Conservation (phyloP, 1,140 invertebrate species). For the Pogonus chalceus region DNA sequence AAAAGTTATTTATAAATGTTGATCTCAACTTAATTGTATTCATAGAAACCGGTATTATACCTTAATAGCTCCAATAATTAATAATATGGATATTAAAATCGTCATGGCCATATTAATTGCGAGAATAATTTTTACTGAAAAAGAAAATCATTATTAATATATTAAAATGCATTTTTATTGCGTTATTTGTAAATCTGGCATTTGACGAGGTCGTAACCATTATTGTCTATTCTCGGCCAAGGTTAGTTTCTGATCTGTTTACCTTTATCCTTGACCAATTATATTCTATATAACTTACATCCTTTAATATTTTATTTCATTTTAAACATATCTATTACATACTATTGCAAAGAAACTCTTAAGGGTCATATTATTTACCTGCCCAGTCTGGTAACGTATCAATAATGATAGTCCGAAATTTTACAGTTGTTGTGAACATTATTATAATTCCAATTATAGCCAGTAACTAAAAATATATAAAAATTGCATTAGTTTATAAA, state of each 20-base stretch:
- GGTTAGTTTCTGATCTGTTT: constrained; percentile 18
- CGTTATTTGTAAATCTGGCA: neutral
- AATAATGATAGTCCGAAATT: constrained; percentile 61
- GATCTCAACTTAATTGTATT: neutral
- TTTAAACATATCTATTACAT: neutral
- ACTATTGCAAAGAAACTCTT: neutral
- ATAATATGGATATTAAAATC: constrained; percentile 59
- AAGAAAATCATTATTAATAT: constrained; percentile 18
- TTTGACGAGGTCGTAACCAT: neutral
- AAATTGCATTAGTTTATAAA: constrained; percentile 20
- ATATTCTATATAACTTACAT: neutral
- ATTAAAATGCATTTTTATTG: neutral
- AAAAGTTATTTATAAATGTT: constrained; percentile 9
- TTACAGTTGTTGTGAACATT: constrained; percentile 42
- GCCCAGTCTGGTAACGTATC: constrained; percentile 44
- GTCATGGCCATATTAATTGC: constrained; percentile 72
- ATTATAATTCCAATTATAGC: constrained; percentile 46
- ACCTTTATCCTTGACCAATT: neutral
- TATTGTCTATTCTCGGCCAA: constrained; percentile 27
- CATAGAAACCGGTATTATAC: constrained; percentile 42
- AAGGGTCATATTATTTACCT: constrained; percentile 22
- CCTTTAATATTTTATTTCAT: neutral
- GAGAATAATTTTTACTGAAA: constrained; percentile 65
- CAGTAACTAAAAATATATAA: constrained; percentile 38
- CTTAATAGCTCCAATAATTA: constrained; percentile 64